These are phyloP conservation scores for Amazona vittata DNA, from an alignment of 2,113 vertebrate genomes.

Conservation along the genomic window DNA sequence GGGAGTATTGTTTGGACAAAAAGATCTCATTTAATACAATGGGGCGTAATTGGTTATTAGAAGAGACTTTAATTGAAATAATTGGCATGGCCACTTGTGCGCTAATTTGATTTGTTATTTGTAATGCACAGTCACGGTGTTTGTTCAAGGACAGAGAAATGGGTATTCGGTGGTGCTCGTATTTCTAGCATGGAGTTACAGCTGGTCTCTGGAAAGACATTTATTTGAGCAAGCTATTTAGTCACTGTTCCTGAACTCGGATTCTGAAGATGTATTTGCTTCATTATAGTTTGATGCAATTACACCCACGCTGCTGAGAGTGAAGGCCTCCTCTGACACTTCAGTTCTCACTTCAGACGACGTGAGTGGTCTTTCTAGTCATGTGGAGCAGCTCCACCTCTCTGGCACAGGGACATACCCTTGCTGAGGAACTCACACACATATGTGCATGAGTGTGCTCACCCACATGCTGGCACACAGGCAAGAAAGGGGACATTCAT, in stretches of 20 bases:
- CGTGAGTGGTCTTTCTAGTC: background rate
- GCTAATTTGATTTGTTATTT: slow-evolving; percentile 13
- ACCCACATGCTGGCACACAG: background rate
- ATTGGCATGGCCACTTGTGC: background rate
- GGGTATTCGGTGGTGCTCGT: background rate
- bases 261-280: slow-evolving; percentile 16
- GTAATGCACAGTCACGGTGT: background rate
- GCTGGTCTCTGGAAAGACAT: background rate
- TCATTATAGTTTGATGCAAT: background rate
- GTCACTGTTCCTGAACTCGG: background rate
- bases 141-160: background rate
- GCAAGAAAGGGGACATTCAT: accelerated
- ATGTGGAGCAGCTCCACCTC: background rate
- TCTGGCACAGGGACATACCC: background rate
- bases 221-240: background rate
- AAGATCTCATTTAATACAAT: background rate
- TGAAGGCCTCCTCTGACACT: background rate
- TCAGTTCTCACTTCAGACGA: background rate
- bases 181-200: background rate
- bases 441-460: background rate
- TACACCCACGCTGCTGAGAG: background rate
- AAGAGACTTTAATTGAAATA: slow-evolving; percentile 22
- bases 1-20: background rate
- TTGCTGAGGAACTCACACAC: background rate
- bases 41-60: slow-evolving; percentile 3